Evolutionary conservation across 2,888 invertebrate species (phyloP), one percentile per base, ranked within the genome.

Genomic region (Pasiphila rectangulata): DNA sequence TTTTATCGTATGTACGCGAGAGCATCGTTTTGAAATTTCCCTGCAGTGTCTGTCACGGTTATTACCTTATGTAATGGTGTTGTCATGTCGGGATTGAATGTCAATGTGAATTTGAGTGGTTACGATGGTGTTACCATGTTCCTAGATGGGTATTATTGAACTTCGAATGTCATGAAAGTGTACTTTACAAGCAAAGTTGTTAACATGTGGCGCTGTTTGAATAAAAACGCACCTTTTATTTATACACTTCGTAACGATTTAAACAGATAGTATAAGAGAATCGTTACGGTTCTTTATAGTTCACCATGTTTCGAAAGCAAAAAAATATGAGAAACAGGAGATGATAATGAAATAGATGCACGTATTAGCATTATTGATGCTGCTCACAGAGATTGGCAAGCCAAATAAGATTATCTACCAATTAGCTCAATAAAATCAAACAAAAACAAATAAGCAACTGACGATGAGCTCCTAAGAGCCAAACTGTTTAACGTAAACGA

Each of bases 401-500:
- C 53, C 43, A 46, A 57, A 54, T 45, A 38, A 48, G 48, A 42
- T 38, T 53, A 55, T 51, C 57, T 49, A 51, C 56, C 53, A 59
- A 53, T 59, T 56, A 59, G 42, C 43, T 32, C 39, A 56, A 49
- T 54, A 51, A 56, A 47, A 46, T 20, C 17, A 42, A 48, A 56
- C 21, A 51, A 49, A 51, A 54, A 49, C 53, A 55, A 50, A 55
- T 39, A 50, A 56, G 42, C 25, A 57, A 44, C 47, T 37, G 41
- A 38, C 46, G 53, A 48, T 54, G 51, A 51, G 62, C 60, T 51
- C 50, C 64, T 58, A 66, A 56, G 55, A 61, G 61, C 54, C 50
- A 47, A 54, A 64, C 65, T 74, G 72, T 78, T 69, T 51, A 59
- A 63, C 59, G 64, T 69, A 72, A 80, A 75, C 68, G 72, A 72